These are phyloP conservation scores for Thunnus thynnus DNA, from an alignment of 2,113 vertebrate species.

Conservation along the genomic window DNA sequence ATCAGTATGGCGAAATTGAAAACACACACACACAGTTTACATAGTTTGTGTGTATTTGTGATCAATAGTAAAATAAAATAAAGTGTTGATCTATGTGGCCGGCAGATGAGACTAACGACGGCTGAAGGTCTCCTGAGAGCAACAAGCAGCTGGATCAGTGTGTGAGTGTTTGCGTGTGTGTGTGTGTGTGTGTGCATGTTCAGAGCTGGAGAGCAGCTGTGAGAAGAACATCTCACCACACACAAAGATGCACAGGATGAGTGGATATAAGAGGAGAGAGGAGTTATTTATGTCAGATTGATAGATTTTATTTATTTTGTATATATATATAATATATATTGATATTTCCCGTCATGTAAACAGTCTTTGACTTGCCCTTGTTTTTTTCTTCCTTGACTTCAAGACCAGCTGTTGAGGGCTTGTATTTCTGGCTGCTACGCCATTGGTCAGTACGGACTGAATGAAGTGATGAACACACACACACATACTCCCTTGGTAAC, in stretches of 20 bases:
- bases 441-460: constrained; percentile 59
- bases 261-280: neutral
- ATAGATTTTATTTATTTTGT: neutral
- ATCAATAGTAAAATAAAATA: constrained; percentile 84
- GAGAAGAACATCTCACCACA: constrained; percentile 76
- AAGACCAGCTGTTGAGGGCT: constrained; percentile 64
- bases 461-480: constrained; percentile 49
- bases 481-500: constrained; percentile 7
- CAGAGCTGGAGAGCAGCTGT: constrained; percentile 87
- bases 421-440: constrained; percentile 46
- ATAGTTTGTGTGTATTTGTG: constrained; percentile 77
- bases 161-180: constrained; percentile 59
- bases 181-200: constrained; percentile 23
- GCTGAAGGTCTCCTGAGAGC: constrained; percentile 87
- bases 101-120: constrained; percentile 90
- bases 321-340: neutral
- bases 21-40: neutral
- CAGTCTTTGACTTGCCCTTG: constrained; percentile 55
- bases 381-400: constrained; percentile 36
- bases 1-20: neutral
- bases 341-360: constrained; percentile 35
- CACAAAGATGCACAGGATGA: constrained; percentile 66
- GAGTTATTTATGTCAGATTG: neutral
- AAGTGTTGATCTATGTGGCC: constrained; percentile 81
- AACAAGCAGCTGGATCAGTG: constrained; percentile 73